Conservation (phyloP, 2,797 vertebrate species). For the Miichthys miiuy region DNA sequence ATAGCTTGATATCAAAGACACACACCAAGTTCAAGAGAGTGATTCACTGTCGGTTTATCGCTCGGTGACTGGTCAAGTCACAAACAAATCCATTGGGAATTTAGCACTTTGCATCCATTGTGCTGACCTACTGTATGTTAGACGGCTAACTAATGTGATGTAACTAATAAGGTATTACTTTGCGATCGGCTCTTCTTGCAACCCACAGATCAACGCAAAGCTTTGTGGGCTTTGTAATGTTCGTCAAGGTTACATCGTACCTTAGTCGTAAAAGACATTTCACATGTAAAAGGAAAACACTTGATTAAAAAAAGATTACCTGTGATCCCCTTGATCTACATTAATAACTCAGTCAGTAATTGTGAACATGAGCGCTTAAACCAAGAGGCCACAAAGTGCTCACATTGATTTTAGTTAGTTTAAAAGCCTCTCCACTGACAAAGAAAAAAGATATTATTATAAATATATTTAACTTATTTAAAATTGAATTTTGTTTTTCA, state of each 20-base stretch:
- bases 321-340: background rate
- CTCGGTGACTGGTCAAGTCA: background rate
- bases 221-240: background rate
- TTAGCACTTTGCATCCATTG: background rate
- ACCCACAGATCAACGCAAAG: background rate
- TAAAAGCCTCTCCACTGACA: background rate
- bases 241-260: background rate
- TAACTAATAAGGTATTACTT: background rate
- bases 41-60: background rate
- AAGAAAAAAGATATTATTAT: background rate
- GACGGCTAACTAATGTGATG: background rate
- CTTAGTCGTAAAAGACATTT: background rate
- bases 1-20: background rate
- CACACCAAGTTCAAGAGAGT: background rate
- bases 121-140: background rate
- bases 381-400: background rate
- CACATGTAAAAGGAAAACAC: background rate
- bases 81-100: background rate
- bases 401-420: no score
- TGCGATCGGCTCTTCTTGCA: no score
- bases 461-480: background rate
- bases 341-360: background rate
- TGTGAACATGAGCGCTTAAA: slow-evolving; percentile 1
- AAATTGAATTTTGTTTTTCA: background rate
- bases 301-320: background rate